Evolutionary conservation across 1,140 invertebrate genomes (phyloP), one percentile per base, ranked within the genome.

Genomic region (Eriosoma lanigerum): DNA sequence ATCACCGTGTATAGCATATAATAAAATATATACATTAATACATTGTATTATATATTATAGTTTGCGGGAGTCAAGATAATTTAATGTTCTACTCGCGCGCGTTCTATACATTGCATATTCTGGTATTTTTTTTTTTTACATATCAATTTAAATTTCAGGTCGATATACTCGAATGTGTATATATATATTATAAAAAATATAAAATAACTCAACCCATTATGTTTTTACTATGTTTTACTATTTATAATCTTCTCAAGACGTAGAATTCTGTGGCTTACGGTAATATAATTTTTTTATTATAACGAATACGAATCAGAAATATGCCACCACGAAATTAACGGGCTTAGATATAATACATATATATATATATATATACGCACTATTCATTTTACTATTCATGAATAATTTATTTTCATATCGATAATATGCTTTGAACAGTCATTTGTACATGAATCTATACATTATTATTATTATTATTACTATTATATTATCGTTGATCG

Each of bases 371-470:
- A 38, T 38, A 38, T 38, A 38, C 32, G 32, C 32, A 38, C 32
- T 38, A 38, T n/a, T n/a, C n/a, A n/a, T n/a, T n/a, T n/a, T n/a
- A n/a, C 3, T 38, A 38, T 76, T 78, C 75, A 78, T 78, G 56
- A 78, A 78, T 78, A 78, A 78, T 78, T 78, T 78, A 78, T 78
- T 62, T 56, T 60, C 24, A 56, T 62, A 78, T 60, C 75, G 46
- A 78, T 62, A 48, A 17, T 46, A 38, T 60, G 56, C 58, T 76
- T 78, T 19, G 32, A 26, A 78, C 54, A 60, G 29, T 50, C 54
- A 46, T 76, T 29, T 29, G 48, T 52, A n/a, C 8, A 9, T 48
- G 75, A 78, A 78, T 44, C 52, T 24, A 75, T 19, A 58, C n/a
- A 72, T 52, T 66, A 44, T 44, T 19, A 19, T 66, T 44, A 44